Evolutionary conservation across 2,797 vertebrate species (phyloP), one percentile per base, ranked within the genome.

Genomic region (Odontamblyopus rebecca): DNA sequence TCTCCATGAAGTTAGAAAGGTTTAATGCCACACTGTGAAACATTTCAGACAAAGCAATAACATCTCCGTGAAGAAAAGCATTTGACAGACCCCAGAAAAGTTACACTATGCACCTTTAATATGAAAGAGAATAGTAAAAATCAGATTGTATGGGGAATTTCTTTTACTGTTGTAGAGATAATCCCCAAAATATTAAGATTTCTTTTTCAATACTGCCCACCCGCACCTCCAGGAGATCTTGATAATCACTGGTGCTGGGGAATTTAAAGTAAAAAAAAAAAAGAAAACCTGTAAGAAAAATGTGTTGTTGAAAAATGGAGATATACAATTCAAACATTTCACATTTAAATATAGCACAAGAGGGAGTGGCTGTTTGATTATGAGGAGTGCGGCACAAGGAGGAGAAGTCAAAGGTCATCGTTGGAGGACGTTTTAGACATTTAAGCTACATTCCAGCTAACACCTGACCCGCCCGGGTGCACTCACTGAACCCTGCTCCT

Each of bases 371-470:
- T 32, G 38, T 57, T 54, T 35, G 27, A 12, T 29, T 57, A 35
- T 26, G 35, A n/a, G 70, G 12, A 12, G 64, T 27, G 69, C 1
- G 0, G 51, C 69, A 56, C 44, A 70, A 68, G 70, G 51, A 29
- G 74, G 32, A 3, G 50, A 57, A 68, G 13, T 70, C 51, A 71
- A 27, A 76, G 66, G 26, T 72, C 51, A 70, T 48, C 13, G 26
- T 23, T 44, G 63, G 38, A 15, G 41, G 48, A 64, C 2, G 38
- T 56, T 56, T 23, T 56, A 26, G 54, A 56, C 54, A 56, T 41
- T 56, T 60, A 26, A 8, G 29, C 63, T 50, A 50, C 41, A 65
- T 50, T 65, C 41, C 27, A 35, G 19, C 6, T 44, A 50, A 69
- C 53, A 35, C 18, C 44, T 13, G 35, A 2, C 1, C 29, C 44